Evolutionary conservation across 2,888 invertebrate species (phyloP), one percentile per base, ranked within the genome.

Genomic region (Opisthograptis luteolata): DNA sequence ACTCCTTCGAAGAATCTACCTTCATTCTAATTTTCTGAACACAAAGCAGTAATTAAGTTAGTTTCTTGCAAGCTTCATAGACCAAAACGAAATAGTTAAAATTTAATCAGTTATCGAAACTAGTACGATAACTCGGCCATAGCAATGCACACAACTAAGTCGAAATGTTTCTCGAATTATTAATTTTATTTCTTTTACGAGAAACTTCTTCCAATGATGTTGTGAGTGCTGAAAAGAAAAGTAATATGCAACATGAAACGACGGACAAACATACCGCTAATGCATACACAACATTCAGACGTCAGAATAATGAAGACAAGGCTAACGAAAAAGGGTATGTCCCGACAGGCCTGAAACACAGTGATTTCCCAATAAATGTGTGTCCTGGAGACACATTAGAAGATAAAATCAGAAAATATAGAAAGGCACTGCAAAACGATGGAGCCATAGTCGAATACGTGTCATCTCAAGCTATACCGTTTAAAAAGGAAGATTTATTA

Each of bases 271-370:
- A 3, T 49, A 13, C 12, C 8, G 37, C 50, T 12, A 57, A 59
- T 8, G 43, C 56, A 2, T 58, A 64, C 1, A 5, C 7, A 0
- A 8, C 36, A 4, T 44, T 32, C 35, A 70, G 76, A 56, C 68
- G 76, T 34, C 73, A n/a, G n/a, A n/a, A 76, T 35, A 1, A 70
- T 3, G 68, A 78, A 6, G 66, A 75, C 9, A 15, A 76, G 6
- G 51, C 70, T 4, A 76, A 80, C 13, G 46, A 65, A 5, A 72
- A 82, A 9, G 84, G 82, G 81, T 77, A 81, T 13, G 53, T 81
- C 1, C 64, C 77, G 1, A n/a, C 81, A 82, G n/a, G n/a, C 49
- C 63, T 83, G 15, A 77, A 66, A 48, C 62, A 71, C 1, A 55
- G 55, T 3, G 64, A 70, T 17, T 67, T 74, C 7, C 61, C 59